Conservation (phyloP, 2,113 vertebrate genomes). For the Pagrus major region DNA sequence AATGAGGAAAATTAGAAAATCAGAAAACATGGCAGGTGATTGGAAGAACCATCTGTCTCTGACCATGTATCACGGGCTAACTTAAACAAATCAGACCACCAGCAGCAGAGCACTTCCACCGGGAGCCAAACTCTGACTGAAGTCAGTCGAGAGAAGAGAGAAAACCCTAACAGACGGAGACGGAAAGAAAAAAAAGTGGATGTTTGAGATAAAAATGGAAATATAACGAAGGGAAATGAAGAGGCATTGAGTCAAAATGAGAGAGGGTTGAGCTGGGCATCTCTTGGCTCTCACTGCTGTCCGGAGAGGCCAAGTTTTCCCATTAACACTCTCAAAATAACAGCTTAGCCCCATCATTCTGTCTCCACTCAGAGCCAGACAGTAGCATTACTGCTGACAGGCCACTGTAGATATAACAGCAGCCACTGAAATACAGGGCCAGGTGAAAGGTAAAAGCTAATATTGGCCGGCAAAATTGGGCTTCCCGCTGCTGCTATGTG, state of each 20-base stretch:
- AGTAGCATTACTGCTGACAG: conserved; percentile 9
- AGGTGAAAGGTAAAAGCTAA: background rate
- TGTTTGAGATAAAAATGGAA: background rate
- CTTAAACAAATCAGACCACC: no score
- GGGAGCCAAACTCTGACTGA: no score
- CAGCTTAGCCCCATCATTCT: background rate
- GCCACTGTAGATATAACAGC: background rate
- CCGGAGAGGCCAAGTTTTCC: conserved; percentile 16
- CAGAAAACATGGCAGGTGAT: background rate
- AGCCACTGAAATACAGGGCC: background rate
- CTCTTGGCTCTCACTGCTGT: conserved; percentile 5
- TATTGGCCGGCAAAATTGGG: background rate
- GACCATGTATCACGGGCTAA: no score
- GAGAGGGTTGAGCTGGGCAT: background rate
- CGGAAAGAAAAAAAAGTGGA: background rate
- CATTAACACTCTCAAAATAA: background rate
- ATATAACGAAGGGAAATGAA: background rate
- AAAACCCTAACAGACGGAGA: background rate
- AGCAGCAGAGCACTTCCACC: no score
- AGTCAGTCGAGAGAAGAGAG: no score
- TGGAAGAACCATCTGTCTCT: no score
- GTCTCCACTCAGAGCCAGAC: conserved; percentile 2
- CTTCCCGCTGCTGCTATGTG: background rate
- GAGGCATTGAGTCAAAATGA: background rate
- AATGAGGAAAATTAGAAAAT: background rate